Evolutionary conservation across 2,797 vertebrate genomes (phyloP), one percentile per base, ranked within the genome.

Genomic region (Sebastes melanostomus): DNA sequence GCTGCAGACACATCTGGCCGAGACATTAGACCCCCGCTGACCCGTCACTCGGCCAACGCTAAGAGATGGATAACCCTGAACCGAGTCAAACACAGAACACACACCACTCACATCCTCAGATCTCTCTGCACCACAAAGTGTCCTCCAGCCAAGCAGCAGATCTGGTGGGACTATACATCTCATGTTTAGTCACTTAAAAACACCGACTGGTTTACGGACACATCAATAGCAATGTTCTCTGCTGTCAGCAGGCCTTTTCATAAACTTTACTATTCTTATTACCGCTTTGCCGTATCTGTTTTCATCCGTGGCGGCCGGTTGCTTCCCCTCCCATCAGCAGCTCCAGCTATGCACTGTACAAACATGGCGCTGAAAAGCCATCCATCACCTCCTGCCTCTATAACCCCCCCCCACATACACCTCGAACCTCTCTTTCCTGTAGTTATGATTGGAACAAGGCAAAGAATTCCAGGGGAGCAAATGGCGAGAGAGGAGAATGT

Each of bases 381-480:
- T 94, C 92, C 92, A 91, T 94, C 93, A 93, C 80, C 81, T 66
- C 78, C 67, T 46, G 60, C 77, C 27, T 61, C 55, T 2, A 0
- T n/a, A 32, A 14, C 56, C 60, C 65, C 25, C 65, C 27, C 1
- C 27, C 16, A 3, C 20, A n/a, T 2, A 62, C 30, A 24, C 66
- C 46, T 70, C n/a, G 1, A 75, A 34, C 70, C 75, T 67, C 72
- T 83, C 81, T 78, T 70, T 91, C 86, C 86, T 88, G 77, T 59
- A 91, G 92, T 94, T 94, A 82, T 90, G 91, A 92, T 92, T 93
- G 93, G 91, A 94, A 82, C 77, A 25, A 85, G 78, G 79, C n/a
- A 4, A 58, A 82, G 75, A 75, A 90, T 90, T 91, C 90, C 83
- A 81, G 75, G 72, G 89, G 77, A 86, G 88, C 58, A 10, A 85